phyloP scores from a whole-genome alignment of 2,888 invertebrate species.

The Sialis fuliginosa region DNA sequence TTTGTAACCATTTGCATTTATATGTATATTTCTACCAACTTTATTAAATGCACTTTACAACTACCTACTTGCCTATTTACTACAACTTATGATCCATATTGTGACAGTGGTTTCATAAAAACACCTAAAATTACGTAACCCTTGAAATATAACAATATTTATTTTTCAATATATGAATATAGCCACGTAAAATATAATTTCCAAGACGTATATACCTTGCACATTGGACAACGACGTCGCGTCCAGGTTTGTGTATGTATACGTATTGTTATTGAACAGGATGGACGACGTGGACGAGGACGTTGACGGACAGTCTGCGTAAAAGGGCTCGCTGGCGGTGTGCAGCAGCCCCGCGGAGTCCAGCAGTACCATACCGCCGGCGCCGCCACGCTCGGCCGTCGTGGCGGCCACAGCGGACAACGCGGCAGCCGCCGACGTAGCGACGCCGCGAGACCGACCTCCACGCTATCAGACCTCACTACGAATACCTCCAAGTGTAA shows the following conservation, averaged over 20 bases:
- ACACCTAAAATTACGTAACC: too few relatives aligned
- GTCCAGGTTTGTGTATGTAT: constrained; percentile 25
- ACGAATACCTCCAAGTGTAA: too few relatives aligned
- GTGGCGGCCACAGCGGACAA: neutral
- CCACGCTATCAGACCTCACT: too few relatives aligned
- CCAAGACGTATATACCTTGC: too few relatives aligned
- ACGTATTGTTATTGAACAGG: constrained; percentile 14
- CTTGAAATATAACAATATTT: too few relatives aligned
- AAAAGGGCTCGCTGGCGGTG: constrained; percentile 52
- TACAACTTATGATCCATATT: neutral
- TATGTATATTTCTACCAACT: too few relatives aligned
- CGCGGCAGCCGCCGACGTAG: neutral
- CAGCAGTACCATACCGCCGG: constrained; percentile 40
- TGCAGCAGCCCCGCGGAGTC: constrained; percentile 47
- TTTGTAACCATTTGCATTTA: too few relatives aligned
- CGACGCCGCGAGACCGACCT: neutral
- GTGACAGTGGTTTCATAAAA: too few relatives aligned
- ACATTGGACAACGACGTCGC: neutral
- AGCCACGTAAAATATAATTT: neutral
- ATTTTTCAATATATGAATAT: too few relatives aligned
- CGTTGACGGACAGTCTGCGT: constrained; percentile 37
- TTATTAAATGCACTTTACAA: neutral
- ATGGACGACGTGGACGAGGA: too few relatives aligned
- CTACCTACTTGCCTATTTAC: neutral
- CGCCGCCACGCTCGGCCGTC: constrained; percentile 10